A percentile compares a stretch with the other conserved stretches of the same genome.
These are phyloP conservation scores for Parazoanthus atlanticus DNA, from an alignment of 92 coral and sea anemone species.

Conservation along the genomic window DNA sequence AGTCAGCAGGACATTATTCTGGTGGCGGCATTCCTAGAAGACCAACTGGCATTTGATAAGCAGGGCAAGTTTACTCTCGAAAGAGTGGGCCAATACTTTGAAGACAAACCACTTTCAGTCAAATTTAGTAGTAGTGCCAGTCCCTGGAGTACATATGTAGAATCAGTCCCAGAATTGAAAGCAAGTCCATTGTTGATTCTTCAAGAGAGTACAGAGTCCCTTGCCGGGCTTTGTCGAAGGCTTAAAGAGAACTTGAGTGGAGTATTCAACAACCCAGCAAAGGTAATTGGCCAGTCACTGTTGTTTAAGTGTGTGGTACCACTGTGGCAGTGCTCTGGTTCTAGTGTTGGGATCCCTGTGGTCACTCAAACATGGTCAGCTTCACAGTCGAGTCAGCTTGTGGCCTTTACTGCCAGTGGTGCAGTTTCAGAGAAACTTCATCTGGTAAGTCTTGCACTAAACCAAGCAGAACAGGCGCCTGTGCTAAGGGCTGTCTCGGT, in stretches of 20 bases:
- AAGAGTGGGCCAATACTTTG: slow-evolving; percentile 97
- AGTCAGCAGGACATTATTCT: slow-evolving; percentile 89
- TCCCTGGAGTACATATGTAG: slow-evolving; percentile 77
- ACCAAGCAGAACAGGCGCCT: slow-evolving; percentile 2
- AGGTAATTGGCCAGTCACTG: slow-evolving; percentile 76
- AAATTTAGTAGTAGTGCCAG: slow-evolving; percentile 73
- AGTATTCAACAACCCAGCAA: slow-evolving; percentile 68
- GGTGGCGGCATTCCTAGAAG: slow-evolving; percentile 83
- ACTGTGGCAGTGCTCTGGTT: slow-evolving; percentile 49
- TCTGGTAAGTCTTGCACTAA: slow-evolving; percentile 46
- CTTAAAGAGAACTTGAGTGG: slow-evolving; percentile 64
- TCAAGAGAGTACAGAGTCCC: slow-evolving; percentile 65
- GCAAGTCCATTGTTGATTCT: slow-evolving; percentile 75
- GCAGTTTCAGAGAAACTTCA: slow-evolving; percentile 48
- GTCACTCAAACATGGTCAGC: slow-evolving; percentile 65
- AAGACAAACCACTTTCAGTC: slow-evolving; percentile 79
- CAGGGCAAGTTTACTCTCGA: slow-evolving; percentile 94
- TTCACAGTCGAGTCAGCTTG: slow-evolving; percentile 49
- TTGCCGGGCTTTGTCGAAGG: slow-evolving; percentile 65
- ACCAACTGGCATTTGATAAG: slow-evolving; percentile 76
- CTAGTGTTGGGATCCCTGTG: slow-evolving; percentile 7
- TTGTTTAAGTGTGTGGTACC: slow-evolving; percentile 63
- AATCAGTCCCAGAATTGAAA: slow-evolving; percentile 60
- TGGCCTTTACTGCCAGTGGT: slow-evolving; percentile 62
- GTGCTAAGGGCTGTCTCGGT: slow-evolving; percentile 21